Evolutionary conservation across 2,888 invertebrate species (phyloP).

Genomic region (Agrilus mali): DNA sequence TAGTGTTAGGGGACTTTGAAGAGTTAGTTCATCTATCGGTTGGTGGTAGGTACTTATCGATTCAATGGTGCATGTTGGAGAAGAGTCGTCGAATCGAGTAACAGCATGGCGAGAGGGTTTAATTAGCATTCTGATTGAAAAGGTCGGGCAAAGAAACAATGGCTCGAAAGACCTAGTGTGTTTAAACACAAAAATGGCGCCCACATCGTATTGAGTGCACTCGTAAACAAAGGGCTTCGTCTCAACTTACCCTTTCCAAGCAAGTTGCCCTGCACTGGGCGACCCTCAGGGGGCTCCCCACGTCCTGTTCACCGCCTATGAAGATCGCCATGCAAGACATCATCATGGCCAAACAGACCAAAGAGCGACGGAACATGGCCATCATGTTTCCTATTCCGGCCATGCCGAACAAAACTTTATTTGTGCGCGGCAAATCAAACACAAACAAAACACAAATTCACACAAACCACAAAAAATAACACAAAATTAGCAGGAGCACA

Average conservation of each 20-base stretch:
- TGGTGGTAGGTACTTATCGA: no score
- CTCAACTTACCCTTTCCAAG: slow-evolving; percentile 50
- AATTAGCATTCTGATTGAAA: no score
- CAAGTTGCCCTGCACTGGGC: slow-evolving; percentile 62
- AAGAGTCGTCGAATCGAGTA: no score
- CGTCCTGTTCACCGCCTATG: slow-evolving; percentile 48
- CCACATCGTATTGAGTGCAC: background rate
- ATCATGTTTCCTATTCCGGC: slow-evolving; percentile 15
- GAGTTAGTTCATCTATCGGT: no score
- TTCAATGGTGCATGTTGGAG: no score
- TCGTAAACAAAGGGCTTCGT: background rate
- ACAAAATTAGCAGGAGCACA: slow-evolving; percentile 3
- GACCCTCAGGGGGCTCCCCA: slow-evolving; percentile 56
- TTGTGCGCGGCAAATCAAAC: slow-evolving; percentile 1
- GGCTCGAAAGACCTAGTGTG: no score
- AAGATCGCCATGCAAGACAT: slow-evolving; percentile 29
- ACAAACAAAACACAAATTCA: slow-evolving; percentile 14
- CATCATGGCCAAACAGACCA: slow-evolving; percentile 25
- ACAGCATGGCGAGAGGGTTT: no score
- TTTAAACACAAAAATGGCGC: background rate
- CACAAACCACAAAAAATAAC: slow-evolving; percentile 1
- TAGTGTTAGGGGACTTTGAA: no score
- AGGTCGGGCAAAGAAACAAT: no score
- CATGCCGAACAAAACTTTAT: no score
- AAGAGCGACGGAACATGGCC: slow-evolving; percentile 26